phyloP scores from a whole-genome alignment of 2,113 vertebrate species.

The Vulpes lagopus region DNA sequence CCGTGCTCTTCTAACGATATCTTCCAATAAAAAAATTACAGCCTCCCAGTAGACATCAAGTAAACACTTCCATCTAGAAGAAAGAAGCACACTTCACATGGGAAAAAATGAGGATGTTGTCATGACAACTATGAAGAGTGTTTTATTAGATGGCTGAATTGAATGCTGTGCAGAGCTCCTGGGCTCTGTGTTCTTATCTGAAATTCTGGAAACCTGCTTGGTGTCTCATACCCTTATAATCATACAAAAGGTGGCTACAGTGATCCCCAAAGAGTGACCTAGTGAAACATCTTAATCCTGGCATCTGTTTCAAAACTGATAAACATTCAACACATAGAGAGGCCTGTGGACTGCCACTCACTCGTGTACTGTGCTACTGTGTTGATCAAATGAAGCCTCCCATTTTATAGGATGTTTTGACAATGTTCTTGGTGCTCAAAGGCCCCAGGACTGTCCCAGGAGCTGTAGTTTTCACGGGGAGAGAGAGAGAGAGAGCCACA shows the following conservation, averaged over 20 bases:
- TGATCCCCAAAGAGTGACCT: not conserved
- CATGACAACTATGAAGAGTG: slow-evolving; percentile 53
- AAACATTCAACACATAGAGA: not conserved
- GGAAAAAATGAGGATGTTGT: slow-evolving; percentile 49
- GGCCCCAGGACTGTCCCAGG: too few relatives aligned
- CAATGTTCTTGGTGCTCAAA: not conserved
- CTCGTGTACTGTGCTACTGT: too few relatives aligned
- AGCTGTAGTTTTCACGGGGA: not conserved
- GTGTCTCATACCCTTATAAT: not conserved
- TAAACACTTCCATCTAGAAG: slow-evolving; percentile 42
- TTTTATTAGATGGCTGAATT: not conserved
- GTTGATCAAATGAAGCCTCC: too few relatives aligned
- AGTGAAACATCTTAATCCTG: not conserved
- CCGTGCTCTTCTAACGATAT: not conserved
- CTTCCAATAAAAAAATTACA: slow-evolving; percentile 40
- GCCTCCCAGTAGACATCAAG: slow-evolving; percentile 40
- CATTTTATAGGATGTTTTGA: not conserved
- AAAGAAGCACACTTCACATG: not conserved
- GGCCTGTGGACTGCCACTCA: not conserved
- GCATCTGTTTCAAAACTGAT: not conserved
- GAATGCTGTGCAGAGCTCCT: not conserved
- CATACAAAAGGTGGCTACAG: not conserved
- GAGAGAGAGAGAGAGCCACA: not conserved
- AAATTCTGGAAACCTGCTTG: not conserved
- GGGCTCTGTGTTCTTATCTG: not conserved